Evolutionary conservation across 2,888 invertebrate species (phyloP).

Genomic region (Dynastes hyllus): DNA sequence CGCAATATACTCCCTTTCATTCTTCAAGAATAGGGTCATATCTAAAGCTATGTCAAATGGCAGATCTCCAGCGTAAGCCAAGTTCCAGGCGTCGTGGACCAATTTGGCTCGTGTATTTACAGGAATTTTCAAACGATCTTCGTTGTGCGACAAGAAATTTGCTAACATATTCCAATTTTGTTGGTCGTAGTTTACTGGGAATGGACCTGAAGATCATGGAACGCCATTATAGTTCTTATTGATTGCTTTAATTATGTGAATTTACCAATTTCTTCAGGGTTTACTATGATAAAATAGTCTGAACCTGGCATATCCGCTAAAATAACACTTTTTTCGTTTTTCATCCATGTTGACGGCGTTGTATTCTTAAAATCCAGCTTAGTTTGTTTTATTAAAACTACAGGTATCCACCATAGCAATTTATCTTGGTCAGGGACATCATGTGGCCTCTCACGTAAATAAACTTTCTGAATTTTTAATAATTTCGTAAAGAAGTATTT

Average conservation of each 20-base stretch:
- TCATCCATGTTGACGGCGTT: slow-evolving; percentile 78
- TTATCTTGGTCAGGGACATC: slow-evolving; percentile 82
- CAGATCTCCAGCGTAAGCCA: slow-evolving; percentile 85
- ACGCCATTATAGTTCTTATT: background rate
- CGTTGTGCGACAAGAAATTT: slow-evolving; percentile 75
- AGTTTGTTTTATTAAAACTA: slow-evolving; percentile 77
- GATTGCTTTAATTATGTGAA: too few species aligned
- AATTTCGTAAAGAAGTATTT: background rate
- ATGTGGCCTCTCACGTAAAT: slow-evolving; percentile 82
- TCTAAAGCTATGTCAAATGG: slow-evolving; percentile 84
- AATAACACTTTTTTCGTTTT: slow-evolving; percentile 73
- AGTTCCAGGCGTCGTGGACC: slow-evolving; percentile 85
- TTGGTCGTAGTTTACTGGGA: slow-evolving; percentile 87
- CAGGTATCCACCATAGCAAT: slow-evolving; percentile 84
- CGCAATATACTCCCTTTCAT: slow-evolving; percentile 83
- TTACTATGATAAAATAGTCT: slow-evolving; percentile 83
- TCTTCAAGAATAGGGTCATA: slow-evolving; percentile 84
- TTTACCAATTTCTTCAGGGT: slow-evolving; percentile 88
- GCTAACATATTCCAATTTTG: slow-evolving; percentile 85
- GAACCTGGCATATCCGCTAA: slow-evolving; percentile 72
- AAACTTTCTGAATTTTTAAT: slow-evolving; percentile 75
- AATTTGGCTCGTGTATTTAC: slow-evolving; percentile 84
- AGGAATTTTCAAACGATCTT: slow-evolving; percentile 76
- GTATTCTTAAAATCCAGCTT: slow-evolving; percentile 76
- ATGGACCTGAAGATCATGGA: slow-evolving; percentile 76